Evolutionary conservation across 2,113 vertebrate genomes (phyloP).

Genomic region (Acanthisitta chloris): DNA sequence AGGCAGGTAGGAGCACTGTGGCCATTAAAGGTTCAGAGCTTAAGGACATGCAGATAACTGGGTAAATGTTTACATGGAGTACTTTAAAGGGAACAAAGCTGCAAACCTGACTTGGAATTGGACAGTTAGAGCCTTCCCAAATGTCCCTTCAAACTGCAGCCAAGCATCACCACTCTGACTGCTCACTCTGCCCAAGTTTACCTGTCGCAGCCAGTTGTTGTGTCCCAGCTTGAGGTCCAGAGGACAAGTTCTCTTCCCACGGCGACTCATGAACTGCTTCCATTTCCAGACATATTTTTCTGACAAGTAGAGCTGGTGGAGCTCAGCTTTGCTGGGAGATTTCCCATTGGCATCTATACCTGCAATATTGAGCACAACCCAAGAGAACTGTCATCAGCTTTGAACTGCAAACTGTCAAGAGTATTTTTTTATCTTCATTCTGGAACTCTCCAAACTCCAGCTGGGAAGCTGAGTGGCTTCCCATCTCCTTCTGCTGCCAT

Average conservation of each 20-base stretch:
- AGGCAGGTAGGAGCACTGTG: rapidly evolving
- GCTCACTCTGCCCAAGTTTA: neutral
- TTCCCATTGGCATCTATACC: constrained; percentile 83
- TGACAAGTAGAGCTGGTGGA: constrained; percentile 87
- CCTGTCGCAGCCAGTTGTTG: constrained; percentile 97
- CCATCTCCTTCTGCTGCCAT: neutral
- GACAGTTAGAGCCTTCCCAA: neutral
- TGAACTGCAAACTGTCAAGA: neutral
- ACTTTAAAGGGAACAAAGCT: neutral
- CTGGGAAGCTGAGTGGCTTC: neutral
- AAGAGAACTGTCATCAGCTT: neutral
- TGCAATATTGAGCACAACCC: neutral
- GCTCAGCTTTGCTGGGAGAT: constrained; percentile 85
- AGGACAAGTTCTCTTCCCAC: constrained; percentile 83
- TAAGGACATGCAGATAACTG: neutral
- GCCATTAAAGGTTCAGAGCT: neutral
- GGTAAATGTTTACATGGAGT: neutral
- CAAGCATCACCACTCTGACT: neutral
- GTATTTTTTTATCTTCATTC: neutral
- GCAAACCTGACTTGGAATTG: neutral
- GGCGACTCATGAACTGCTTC: constrained; percentile 91
- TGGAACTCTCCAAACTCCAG: neutral
- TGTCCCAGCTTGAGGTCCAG: constrained; percentile 93
- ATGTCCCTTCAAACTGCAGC: neutral
- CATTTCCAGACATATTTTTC: constrained; percentile 98